phyloP scores from a whole-genome alignment of 2,797 vertebrate genomes.

The Pyrocephalus nanus region DNA sequence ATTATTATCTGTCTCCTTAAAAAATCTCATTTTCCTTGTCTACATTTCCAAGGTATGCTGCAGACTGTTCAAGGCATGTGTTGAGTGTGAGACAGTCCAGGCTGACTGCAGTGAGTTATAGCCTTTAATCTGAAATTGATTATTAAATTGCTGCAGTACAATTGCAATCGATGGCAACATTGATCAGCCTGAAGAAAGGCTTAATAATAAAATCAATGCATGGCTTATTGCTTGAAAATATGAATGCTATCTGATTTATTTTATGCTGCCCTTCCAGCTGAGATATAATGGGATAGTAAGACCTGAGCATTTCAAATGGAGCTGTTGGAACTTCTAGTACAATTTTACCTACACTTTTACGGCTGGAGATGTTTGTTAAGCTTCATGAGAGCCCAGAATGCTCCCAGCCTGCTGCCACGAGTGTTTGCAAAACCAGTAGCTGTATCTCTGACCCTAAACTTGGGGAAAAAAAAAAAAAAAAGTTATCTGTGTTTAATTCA shows the following conservation, averaged over 20 bases:
- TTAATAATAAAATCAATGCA: background rate
- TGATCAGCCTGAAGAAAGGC: conserved; percentile 9
- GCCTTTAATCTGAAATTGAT: conserved; percentile 32
- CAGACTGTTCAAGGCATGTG: background rate
- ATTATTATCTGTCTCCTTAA: background rate
- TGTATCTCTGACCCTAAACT: background rate
- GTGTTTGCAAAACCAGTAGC: background rate
- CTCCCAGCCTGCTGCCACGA: background rate
- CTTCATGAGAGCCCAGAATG: background rate
- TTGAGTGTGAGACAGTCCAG: background rate
- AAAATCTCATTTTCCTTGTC: background rate
- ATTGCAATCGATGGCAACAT: background rate
- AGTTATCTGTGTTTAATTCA: background rate
- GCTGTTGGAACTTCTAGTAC: background rate
- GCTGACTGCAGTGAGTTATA: background rate
- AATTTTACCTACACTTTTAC: background rate
- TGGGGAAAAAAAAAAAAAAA: background rate
- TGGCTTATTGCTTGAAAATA: background rate
- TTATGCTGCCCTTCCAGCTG: background rate
- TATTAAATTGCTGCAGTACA: background rate
- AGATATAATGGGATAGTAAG: background rate
- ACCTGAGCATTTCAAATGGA: background rate
- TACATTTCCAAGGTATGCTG: background rate
- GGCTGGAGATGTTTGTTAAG: background rate
- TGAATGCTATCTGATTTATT: background rate